phyloP scores from a whole-genome alignment of 2,888 invertebrate genomes.

The Trichopoda pennipes region DNA sequence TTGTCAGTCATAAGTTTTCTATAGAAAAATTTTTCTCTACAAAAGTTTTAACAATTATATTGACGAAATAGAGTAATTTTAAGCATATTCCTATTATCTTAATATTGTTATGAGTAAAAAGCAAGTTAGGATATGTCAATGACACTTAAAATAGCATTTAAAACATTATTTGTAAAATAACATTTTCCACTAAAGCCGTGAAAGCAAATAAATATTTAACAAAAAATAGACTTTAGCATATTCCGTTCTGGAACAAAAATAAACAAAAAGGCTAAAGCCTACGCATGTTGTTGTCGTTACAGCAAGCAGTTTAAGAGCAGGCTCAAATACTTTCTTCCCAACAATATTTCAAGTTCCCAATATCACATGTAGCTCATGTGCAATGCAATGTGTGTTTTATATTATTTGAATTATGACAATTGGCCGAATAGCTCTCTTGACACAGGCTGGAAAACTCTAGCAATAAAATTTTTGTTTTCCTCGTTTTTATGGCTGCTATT shows the following conservation, averaged over 20 bases:
- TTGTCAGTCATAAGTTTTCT: too few relatives aligned
- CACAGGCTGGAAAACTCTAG: slow-evolving; percentile 29
- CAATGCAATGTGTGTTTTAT: slow-evolving; percentile 31
- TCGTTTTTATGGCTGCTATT: slow-evolving; percentile 14
- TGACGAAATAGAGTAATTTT: too few relatives aligned
- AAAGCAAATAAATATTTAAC: slow-evolving; percentile 2
- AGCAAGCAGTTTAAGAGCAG: slow-evolving; percentile 15
- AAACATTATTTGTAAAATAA: slow-evolving; percentile 49
- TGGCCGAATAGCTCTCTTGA: slow-evolving; percentile 52
- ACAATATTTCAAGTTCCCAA: not conserved
- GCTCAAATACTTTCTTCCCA: slow-evolving; percentile 3
- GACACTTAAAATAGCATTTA: slow-evolving; percentile 1
- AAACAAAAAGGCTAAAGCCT: slow-evolving; percentile 37
- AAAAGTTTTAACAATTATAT: too few relatives aligned
- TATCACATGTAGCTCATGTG: not conserved
- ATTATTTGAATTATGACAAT: slow-evolving; percentile 79
- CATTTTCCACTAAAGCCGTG: slow-evolving; percentile 36
- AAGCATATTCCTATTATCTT: too few relatives aligned
- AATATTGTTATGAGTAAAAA: not conserved
- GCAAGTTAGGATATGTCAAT: slow-evolving; percentile 4
- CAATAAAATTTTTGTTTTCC: slow-evolving; percentile 29
- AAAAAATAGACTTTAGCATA: slow-evolving; percentile 22
- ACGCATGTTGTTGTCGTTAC: slow-evolving; percentile 50
- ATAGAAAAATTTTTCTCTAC: too few relatives aligned
- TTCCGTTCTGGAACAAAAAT: not conserved